Base-by-base conservation (phyloP, 1,140 invertebrate genomes). In the Penaeus indicus region DNA sequence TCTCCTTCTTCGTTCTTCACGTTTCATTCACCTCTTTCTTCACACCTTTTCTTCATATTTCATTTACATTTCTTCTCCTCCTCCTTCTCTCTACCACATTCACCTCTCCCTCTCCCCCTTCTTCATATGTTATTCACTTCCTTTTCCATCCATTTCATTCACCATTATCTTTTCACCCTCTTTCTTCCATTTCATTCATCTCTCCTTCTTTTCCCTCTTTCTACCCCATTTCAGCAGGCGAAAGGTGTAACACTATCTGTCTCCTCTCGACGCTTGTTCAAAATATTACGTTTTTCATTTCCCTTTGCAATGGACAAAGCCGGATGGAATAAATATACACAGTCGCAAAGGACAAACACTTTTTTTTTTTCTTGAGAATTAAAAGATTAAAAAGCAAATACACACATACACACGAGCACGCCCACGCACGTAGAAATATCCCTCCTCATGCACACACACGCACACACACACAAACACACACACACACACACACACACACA, bases 141-240 rank as follows among this genome's bases (percentile, higher is more conserved):
- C 47, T 38, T 60, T 54, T 81, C 79, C 60, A 19, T 81, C 79
- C 60, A 38, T 82, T 19, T 61, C 21, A 47, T 54, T 42, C 75
- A 47, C 75, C 75, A 10, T 27, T 78, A 5, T 8, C 32, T 78
- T 27, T 78, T n/a, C n/a, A 32, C 27, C 75, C n/a, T 54, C 54
- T 54, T 78, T 54, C 54, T 38, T 61, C 79, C 60, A 38, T 82
- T 19, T 61, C 21, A 47, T 54, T 42, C 75, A 47, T 27, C 75
- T 27, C 75, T 78, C 25, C 22, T 13, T 78, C 75, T 78, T n/a
- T 38, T 38, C 27, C 75, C n/a, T 54, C 54, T 54, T 78, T 54
- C 54, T 19, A 42, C 54, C 25, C 16, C 80, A 60, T 32, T 32
- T 22, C 21, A 22, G 10, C 11, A 54, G 54, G 16, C 8, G 54